A percentile compares a stretch with the other conserved stretches of the same genome.
Conservation (phyloP, 2,797 vertebrate genomes). For the Bovichtus variegatus region DNA sequence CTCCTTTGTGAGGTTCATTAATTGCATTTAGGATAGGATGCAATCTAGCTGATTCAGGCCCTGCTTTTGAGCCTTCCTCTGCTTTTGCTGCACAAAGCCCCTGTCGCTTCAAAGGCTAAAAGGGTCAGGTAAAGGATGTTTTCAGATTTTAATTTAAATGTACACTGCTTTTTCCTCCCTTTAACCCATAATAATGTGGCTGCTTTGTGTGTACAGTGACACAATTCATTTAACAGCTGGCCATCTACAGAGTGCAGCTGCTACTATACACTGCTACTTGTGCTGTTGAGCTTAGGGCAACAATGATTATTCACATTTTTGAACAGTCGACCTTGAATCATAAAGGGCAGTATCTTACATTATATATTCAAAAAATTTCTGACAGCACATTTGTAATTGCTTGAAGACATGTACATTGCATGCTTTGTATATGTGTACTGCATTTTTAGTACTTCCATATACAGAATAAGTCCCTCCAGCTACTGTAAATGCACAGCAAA, state of each 20-base stretch:
- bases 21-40: slow-evolving; percentile 80
- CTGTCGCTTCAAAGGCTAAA: slow-evolving; percentile 70
- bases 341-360: not conserved
- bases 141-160: slow-evolving; percentile 72
- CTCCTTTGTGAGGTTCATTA: slow-evolving; percentile 79
- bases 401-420: not conserved
- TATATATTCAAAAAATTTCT: not conserved
- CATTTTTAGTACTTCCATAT: not conserved
- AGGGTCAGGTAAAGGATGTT: slow-evolving; percentile 54
- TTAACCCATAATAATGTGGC: slow-evolving; percentile 34
- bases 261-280: slow-evolving; percentile 6
- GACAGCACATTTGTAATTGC: not conserved
- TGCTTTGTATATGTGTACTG: not conserved
- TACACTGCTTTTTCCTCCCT: slow-evolving; percentile 47
- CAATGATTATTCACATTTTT: not conserved
- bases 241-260: slow-evolving; percentile 42
- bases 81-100: slow-evolving; percentile 63
- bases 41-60: slow-evolving; percentile 77
- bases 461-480: not conserved
- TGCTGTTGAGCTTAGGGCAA: slow-evolving; percentile 3
- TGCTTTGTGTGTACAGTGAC: slow-evolving; percentile 45
- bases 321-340: slow-evolving; percentile 2
- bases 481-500: not conserved
- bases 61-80: slow-evolving; percentile 51
- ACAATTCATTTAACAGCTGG: slow-evolving; percentile 45